These are phyloP conservation scores for Meandrusa payeni DNA, from an alignment of 2,888 invertebrate species.

Conservation along the genomic window DNA sequence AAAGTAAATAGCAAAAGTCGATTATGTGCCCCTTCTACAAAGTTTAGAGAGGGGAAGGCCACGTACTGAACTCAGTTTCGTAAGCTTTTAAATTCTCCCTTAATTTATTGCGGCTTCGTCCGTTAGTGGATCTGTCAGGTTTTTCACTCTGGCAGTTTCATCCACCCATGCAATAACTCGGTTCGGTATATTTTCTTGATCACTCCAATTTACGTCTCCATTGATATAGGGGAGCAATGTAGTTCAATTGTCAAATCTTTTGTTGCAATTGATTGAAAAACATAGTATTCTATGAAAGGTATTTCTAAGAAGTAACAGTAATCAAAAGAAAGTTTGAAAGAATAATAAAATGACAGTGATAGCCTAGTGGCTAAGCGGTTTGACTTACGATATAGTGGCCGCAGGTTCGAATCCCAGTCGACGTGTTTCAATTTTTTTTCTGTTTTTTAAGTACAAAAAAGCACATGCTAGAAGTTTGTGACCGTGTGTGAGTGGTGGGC, in stretches of 20 bases:
- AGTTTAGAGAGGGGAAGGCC: conserved; percentile 35
- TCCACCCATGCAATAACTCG: conserved; percentile 50
- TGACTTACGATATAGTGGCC: no score
- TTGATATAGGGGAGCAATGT: conserved; percentile 34
- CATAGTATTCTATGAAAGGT: no score
- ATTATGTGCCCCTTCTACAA: conserved; percentile 35
- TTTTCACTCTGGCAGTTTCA: conserved; percentile 41
- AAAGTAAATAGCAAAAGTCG: conserved; percentile 28
- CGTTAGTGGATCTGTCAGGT: conserved; percentile 32
- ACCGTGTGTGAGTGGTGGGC: no score
- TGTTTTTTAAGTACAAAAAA: no score
- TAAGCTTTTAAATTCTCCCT: conserved; percentile 53
- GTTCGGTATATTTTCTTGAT: conserved; percentile 39
- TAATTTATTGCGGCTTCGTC: conserved; percentile 52
- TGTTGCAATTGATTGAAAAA: no score
- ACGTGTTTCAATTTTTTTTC: no score
- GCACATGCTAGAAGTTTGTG: no score
- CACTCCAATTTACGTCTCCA: conserved; percentile 41
- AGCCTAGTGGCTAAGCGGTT: no score
- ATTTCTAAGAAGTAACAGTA: no score
- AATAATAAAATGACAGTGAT: no score
- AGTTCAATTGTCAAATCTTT: conserved; percentile 14
- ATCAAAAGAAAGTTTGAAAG: no score
- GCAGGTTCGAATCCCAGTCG: no score
- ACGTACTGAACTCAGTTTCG: conserved; percentile 29